A percentile compares a stretch with the other conserved stretches of the same genome.
phyloP scores from a whole-genome alignment of 2,113 vertebrate genomes.

The Nesogale talazaci region DNA sequence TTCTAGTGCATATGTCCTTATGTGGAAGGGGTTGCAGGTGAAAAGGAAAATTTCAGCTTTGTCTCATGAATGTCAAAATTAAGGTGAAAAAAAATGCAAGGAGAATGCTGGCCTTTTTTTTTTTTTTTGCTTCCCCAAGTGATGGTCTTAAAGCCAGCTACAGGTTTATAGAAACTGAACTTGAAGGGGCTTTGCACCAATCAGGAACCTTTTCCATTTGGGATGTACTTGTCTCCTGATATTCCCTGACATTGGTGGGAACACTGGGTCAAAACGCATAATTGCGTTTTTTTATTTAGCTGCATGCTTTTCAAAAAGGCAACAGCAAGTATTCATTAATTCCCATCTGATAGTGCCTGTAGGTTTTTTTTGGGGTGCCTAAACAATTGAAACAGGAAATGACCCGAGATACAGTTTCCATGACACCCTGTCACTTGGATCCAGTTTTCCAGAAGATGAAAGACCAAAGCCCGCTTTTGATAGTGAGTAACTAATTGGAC shows the following conservation, averaged over 20 bases:
- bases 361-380: constrained; percentile 73
- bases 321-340: constrained; percentile 77
- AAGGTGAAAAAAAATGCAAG: neutral
- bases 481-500: constrained; percentile 92
- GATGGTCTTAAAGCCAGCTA: constrained; percentile 42
- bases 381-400: constrained; percentile 91
- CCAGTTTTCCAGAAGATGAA: constrained; percentile 91
- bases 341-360: constrained; percentile 72
- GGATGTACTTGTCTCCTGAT: neutral
- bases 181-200: neutral
- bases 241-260: constrained; percentile 65
- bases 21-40: neutral
- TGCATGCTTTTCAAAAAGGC: constrained; percentile 65
- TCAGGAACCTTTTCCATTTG: neutral
- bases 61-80: neutral
- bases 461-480: constrained; percentile 88
- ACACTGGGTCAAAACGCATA: constrained; percentile 67
- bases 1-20: neutral
- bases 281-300: constrained; percentile 67
- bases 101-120: neutral
- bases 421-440: constrained; percentile 89
- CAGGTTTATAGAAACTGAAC: constrained; percentile 8
- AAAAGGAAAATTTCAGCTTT: constrained; percentile 17
- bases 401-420: constrained; percentile 92
- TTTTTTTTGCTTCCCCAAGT: neutral